Percentiles rank a stretch among this genome's conserved stretches.
These are phyloP conservation scores for Microtus obscurus DNA, from an alignment of 2,797 vertebrate species.

Conservation along the genomic window DNA sequence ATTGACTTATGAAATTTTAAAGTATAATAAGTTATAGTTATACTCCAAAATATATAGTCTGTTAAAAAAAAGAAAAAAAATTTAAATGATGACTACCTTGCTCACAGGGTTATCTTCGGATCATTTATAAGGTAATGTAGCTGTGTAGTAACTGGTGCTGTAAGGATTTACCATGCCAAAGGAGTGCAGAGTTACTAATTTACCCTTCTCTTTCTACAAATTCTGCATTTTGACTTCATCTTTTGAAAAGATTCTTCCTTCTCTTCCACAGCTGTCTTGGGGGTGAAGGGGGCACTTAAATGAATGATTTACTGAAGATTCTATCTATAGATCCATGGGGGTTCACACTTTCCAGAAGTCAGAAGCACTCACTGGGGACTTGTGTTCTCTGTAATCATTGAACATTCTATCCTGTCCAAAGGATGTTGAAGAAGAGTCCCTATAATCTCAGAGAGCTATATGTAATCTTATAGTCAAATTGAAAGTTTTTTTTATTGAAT, in stretches of 20 bases:
- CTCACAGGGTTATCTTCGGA: not conserved
- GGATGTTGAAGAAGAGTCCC: not conserved
- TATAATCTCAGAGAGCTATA: not conserved
- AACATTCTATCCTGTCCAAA: not conserved
- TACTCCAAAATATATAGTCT: not conserved
- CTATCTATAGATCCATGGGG: not conserved
- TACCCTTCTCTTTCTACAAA: constrained; percentile 14
- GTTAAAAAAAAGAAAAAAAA: not conserved
- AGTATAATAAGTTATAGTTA: not conserved
- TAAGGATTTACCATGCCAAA: not conserved
- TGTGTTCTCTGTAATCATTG: not conserved
- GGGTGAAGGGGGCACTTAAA: not conserved
- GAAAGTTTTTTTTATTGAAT: not conserved
- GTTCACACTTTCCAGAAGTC: not conserved
- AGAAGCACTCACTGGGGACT: not conserved
- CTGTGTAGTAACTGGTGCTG: not conserved
- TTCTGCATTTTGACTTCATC: constrained; percentile 14
- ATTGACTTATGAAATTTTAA: constrained; percentile 39
- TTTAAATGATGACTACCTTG: not conserved
- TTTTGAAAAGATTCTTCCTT: constrained; percentile 49
- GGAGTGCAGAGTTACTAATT: not conserved
- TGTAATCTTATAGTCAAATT: not conserved
- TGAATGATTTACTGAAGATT: not conserved
- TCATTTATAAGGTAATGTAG: not conserved
- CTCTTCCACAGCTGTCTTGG: not conserved